Base-by-base conservation (phyloP, 2,797 vertebrate species). In the Pantherophis alleghaniensis region DNA sequence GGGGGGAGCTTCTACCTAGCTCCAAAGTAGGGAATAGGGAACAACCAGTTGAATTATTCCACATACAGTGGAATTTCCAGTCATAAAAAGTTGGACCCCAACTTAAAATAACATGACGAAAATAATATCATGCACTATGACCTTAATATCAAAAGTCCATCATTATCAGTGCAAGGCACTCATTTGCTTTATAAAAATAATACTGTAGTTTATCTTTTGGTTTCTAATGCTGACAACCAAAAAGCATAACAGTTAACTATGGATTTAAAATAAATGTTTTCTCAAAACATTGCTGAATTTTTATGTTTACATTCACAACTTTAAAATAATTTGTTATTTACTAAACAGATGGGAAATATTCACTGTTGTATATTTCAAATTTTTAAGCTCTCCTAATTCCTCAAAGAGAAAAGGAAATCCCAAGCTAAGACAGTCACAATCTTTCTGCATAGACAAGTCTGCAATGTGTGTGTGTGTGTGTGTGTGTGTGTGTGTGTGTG, bases 271-370 rank as follows among this genome's bases (percentile, higher is more conserved):
- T 0, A 57, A 87, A 2, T 7, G 42, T 93, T 95, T 20, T 86
- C 91, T 24, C 1, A 91, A 93, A 93, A 91, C 2, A 1, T 0
- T 3, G 1, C 10, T 56, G 88, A 55, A 91, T 94, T 90, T 94
- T 90, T n/a, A 6, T 92, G 0, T 47, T 94, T 92, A 11, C 92
- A 94, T 91, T 92, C 69, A 87, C 16, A 94, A 94, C 89, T 91
- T 55, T 87, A 3, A 94, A 95, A 94, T 69, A 2, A 1, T 74
- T 94, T 91, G 4, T 56, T 92, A 92, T 91, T 95, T 95, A 90
- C 56, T 0, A 86, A 93, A 79, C 12, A 94, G 92, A 95, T 26
- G 88, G 20, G 9, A 92, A 94, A 94, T 0, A 3, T 22, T 90
- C 66, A 63, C 47, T 66, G 12, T 42, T 89, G 10, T 32, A 7